These are phyloP conservation scores for Centropus bengalensis DNA, from an alignment of 2,113 vertebrate genomes.

Conservation along the genomic window DNA sequence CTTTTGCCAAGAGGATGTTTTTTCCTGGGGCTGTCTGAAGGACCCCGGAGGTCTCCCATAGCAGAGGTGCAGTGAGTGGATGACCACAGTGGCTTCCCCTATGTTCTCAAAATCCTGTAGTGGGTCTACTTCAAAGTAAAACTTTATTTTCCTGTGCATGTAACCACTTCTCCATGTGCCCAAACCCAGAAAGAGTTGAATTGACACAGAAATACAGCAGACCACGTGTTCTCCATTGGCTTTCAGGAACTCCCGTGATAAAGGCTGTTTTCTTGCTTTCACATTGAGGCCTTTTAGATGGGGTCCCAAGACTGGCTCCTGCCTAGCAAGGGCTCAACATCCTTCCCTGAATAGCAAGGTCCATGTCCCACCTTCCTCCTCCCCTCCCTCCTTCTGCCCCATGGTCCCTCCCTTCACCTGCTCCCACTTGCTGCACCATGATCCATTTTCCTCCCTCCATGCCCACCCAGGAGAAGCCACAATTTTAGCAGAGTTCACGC, in stretches of 20 bases:
- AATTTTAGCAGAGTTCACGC: accelerated
- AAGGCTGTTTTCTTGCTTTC: not conserved
- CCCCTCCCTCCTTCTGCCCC: not conserved
- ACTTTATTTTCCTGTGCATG: not conserved
- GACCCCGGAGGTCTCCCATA: not conserved
- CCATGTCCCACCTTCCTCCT: accelerated
- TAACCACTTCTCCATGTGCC: not conserved
- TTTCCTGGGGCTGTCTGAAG: not conserved
- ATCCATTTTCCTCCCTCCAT: not conserved
- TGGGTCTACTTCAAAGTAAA: not conserved
- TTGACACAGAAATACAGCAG: not conserved
- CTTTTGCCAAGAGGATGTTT: not conserved
- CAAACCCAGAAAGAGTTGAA: not conserved
- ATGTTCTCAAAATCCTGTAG: not conserved
- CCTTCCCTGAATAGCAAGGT: not conserved
- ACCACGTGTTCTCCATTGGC: not conserved
- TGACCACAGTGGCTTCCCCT: not conserved
- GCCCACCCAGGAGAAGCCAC: not conserved
- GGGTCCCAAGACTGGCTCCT: not conserved
- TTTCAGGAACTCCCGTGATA: not conserved
- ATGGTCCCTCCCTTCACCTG: accelerated
- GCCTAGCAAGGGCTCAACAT: not conserved
- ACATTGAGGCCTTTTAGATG: not conserved
- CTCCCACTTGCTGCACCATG: accelerated
- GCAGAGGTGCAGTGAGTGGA: not conserved